phyloP scores from a whole-genome alignment of 2,888 invertebrate genomes.

The Mycogona germanica region DNA sequence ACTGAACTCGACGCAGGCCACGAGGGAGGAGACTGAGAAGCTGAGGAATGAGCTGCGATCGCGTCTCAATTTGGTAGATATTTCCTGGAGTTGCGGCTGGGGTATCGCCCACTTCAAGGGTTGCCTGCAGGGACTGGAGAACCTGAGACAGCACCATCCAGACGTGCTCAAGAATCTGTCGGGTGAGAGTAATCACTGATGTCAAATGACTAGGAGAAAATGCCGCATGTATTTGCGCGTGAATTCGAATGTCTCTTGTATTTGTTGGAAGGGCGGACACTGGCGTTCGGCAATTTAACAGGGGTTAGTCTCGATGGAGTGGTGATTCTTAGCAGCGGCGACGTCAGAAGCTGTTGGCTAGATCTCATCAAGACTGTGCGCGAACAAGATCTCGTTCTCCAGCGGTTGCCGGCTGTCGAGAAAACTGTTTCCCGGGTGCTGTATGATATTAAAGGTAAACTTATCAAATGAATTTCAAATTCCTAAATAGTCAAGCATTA shows the following conservation, averaged over 20 bases:
- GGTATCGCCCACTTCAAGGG: slow-evolving; percentile 65
- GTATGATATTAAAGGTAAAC: slow-evolving; percentile 60
- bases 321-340: slow-evolving; percentile 79
- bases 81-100: slow-evolving; percentile 40
- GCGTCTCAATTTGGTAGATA: slow-evolving; percentile 37
- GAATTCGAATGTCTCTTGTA: background rate
- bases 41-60: slow-evolving; percentile 48
- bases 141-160: slow-evolving; percentile 60
- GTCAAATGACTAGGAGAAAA: too few relatives aligned
- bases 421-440: slow-evolving; percentile 71
- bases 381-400: slow-evolving; percentile 51
- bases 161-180: slow-evolving; percentile 50
- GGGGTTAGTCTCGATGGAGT: slow-evolving; percentile 85
- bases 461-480: too few relatives aligned
- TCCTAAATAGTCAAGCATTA: too few relatives aligned
- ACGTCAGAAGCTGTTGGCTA: slow-evolving; percentile 87
- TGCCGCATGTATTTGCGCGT: too few relatives aligned
- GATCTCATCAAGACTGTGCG: slow-evolving; percentile 72
- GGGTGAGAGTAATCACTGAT: slow-evolving; percentile 28
- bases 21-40: slow-evolving; percentile 59
- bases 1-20: slow-evolving; percentile 49
- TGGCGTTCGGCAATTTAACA: slow-evolving; percentile 79
- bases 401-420: slow-evolving; percentile 68
- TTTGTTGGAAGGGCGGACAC: slow-evolving; percentile 49
- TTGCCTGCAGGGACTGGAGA: slow-evolving; percentile 70